Evolutionary conservation across 2,797 vertebrate genomes (phyloP).

Genomic region (Paguma larvata): DNA sequence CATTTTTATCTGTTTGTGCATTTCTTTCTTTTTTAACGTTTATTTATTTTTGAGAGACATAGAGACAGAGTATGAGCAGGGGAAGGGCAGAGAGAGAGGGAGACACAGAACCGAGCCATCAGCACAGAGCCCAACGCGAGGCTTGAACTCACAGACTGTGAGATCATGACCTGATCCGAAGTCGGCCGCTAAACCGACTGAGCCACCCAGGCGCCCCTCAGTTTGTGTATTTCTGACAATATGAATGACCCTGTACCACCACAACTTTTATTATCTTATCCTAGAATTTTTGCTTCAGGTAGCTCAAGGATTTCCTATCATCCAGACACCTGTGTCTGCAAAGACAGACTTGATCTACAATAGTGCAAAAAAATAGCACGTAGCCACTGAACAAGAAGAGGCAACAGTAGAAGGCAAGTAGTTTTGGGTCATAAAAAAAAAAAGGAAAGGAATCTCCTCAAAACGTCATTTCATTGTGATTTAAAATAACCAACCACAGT

Average conservation of each 20-base stretch:
- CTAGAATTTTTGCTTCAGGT: not conserved
- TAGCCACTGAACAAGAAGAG: constrained; percentile 61
- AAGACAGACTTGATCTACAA: constrained; percentile 41
- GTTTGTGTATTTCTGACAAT: constrained; percentile 4
- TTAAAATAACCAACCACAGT: not conserved
- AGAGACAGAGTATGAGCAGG: too few species aligned
- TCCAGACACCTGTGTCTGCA: not conserved
- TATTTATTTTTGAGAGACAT: too few species aligned
- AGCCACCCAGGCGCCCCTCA: not conserved
- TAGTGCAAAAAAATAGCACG: constrained; percentile 46
- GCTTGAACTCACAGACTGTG: too few species aligned
- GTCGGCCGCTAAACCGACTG: too few species aligned
- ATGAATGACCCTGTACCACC: not conserved
- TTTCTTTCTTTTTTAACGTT: not conserved
- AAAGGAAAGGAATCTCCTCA: not conserved
- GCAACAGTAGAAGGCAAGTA: not conserved
- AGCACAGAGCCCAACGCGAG: too few species aligned
- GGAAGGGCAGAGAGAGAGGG: too few species aligned
- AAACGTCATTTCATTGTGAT: not conserved
- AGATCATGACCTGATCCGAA: too few species aligned
- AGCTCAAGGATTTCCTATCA: not conserved
- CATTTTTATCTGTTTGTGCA: constrained; percentile 26
- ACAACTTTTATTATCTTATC: not conserved
- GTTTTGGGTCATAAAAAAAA: not conserved
- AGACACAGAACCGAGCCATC: too few species aligned